phyloP scores from a whole-genome alignment of 2,888 invertebrate genomes.

The Drosophila crucigera region DNA sequence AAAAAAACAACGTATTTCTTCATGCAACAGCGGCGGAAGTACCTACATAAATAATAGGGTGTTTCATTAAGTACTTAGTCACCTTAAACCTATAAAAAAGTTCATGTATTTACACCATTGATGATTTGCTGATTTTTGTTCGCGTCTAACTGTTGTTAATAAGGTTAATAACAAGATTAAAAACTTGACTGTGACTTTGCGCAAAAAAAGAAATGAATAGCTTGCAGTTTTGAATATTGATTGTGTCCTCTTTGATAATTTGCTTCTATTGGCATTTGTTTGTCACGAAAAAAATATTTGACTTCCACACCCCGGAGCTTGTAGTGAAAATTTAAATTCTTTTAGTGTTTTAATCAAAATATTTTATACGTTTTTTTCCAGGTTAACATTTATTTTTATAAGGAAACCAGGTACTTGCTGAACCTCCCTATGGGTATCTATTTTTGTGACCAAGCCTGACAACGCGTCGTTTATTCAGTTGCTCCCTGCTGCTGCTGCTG shows the following conservation, averaged over 20 bases:
- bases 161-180: not conserved
- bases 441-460: slow-evolving; percentile 73
- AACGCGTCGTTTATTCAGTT: slow-evolving; percentile 54
- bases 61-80: slow-evolving; percentile 46
- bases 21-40: slow-evolving; percentile 65
- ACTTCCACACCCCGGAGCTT: not conserved
- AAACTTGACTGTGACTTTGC: slow-evolving; percentile 1
- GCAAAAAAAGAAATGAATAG: not conserved
- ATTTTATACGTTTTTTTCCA: not conserved
- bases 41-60: slow-evolving; percentile 50
- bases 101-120: not conserved
- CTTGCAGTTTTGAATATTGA: not conserved
- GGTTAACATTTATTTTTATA: slow-evolving; percentile 7
- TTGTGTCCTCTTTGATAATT: not conserved
- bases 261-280: not conserved
- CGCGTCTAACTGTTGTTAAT: not conserved
- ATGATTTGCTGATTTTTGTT: slow-evolving; percentile 14
- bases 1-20: slow-evolving; percentile 56
- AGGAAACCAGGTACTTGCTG: slow-evolving; percentile 32
- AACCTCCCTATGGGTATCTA: slow-evolving; percentile 59
- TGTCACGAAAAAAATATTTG: not conserved
- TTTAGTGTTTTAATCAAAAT: not conserved
- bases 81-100: slow-evolving; percentile 3
- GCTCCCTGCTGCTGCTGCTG: slow-evolving; percentile 49
- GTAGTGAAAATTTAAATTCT: not conserved